Base-by-base conservation (phyloP, 2,888 invertebrate genomes). In the Chloroclystis v-ata region DNA sequence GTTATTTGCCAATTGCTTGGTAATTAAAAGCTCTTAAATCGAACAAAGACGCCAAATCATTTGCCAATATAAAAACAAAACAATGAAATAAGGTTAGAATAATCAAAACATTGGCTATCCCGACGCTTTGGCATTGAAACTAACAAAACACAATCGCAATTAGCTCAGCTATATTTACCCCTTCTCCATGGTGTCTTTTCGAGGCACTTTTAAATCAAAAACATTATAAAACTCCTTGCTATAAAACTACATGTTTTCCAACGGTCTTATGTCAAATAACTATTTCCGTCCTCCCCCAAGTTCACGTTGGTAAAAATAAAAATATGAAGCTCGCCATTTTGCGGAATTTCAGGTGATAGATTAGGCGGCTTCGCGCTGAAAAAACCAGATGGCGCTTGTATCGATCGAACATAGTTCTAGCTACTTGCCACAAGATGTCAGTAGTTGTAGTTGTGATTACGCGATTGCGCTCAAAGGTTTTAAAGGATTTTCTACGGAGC, bases 261-360 rank as follows among this genome's bases (percentile, higher is more conserved):
- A 74, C 77, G 74, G 77, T 70, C 77, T 78, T 84, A 82, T 86
- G 86, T 86, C 86, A 85, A 85, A 86, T 79, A 72, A 84, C 85
- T 86, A 86, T 87, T 87, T 86, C 77, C 61, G 81, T 78, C 77
- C 62, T 64, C 69, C 58, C 59, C 76, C 83, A 85, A 85, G 86
- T 83, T 86, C 86, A 82, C 79, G 78, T 72, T 73, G 75, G 75
- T 72, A 77, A 77, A 78, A 68, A 65, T 67, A 50, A 41, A 46
- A 40, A 16, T 33, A 42, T 39, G 28, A 43, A 28, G 37, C 46
- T 50, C 39, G 46, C 50, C 66, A 61, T 62, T 35, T 43, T 42
- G 61, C 59, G 59, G 57, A 63, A 57, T 60, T 60, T 13, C 25
- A 29, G 47, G 52, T 60, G 57, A 25, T 55, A 46, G 29, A 53